phyloP scores from a whole-genome alignment of 1,140 invertebrate genomes.

The Heterodera schachtii region DNA sequence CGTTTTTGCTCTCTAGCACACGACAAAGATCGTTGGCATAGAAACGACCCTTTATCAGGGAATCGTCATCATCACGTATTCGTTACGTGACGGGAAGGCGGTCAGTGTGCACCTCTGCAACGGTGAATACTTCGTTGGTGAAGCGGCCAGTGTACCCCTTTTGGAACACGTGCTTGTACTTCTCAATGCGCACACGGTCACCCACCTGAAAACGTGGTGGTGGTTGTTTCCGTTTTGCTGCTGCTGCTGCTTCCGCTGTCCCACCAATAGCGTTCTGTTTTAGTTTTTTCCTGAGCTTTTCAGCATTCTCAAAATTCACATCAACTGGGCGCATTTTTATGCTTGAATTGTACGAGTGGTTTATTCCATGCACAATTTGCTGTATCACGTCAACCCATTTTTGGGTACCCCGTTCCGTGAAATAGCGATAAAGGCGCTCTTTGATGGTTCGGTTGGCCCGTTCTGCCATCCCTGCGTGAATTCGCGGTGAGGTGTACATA shows the following conservation, averaged over 20 bases:
- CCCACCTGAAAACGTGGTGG: conserved; percentile 9
- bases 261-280: too few species aligned
- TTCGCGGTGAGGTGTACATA: conserved; percentile 29
- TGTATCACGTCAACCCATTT: conserved; percentile 44
- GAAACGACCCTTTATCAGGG: conserved; percentile 21
- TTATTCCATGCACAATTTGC: conserved; percentile 41
- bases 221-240: too few species aligned
- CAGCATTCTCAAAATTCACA: conserved; percentile 22
- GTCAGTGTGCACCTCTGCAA: too few species aligned
- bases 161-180: too few species aligned
- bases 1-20: conserved; percentile 40
- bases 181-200: conserved; percentile 10
- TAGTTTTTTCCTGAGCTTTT: conserved; percentile 6
- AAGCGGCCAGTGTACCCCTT: too few species aligned
- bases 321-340: conserved; percentile 26
- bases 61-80: conserved; percentile 2
- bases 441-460: too few species aligned
- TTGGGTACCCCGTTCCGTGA: conserved; percentile 44
- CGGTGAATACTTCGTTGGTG: too few species aligned
- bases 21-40: conserved; percentile 36
- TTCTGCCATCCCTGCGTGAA: conserved; percentile 37
- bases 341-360: conserved; percentile 36
- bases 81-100: conserved; percentile 9
- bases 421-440: too few species aligned
- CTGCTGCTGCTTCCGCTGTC: too few species aligned